phyloP scores from a whole-genome alignment of 2,113 vertebrate genomes.

The Saguinus imperator region DNA sequence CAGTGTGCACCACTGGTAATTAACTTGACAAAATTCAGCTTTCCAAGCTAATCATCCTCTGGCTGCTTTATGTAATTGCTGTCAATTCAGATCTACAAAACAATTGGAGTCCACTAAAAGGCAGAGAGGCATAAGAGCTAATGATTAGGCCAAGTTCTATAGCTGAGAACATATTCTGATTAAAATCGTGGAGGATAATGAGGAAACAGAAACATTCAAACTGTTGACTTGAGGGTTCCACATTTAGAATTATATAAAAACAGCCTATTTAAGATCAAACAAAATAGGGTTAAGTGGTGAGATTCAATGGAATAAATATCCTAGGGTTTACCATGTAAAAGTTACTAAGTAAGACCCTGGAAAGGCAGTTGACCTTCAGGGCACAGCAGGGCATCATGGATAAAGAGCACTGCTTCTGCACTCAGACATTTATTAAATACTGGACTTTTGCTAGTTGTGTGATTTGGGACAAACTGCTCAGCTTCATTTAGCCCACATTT shows the following conservation, averaged over 20 bases:
- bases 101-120: conserved; percentile 44
- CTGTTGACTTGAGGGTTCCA: conserved; percentile 2
- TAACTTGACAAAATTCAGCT: conserved; percentile 68
- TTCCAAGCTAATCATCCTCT: conserved; percentile 61
- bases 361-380: neutral
- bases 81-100: conserved; percentile 39
- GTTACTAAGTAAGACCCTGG: neutral
- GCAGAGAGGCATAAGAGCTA: neutral
- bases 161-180: conserved; percentile 29
- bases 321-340: neutral
- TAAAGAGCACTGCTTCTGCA: neutral
- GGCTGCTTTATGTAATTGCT: conserved; percentile 56
- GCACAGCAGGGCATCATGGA: neutral
- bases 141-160: conserved; percentile 1
- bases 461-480: conserved; percentile 5
- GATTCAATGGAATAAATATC: neutral
- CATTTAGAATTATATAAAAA: conserved; percentile 17
- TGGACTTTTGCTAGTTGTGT: neutral
- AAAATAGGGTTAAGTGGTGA: neutral
- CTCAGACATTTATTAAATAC: neutral
- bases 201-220: neutral
- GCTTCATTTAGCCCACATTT: neutral
- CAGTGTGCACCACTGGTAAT: conserved; percentile 69
- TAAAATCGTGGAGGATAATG: conserved; percentile 38
- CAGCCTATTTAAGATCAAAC: neutral